Evolutionary conservation across 2,797 vertebrate species (phyloP).

Genomic region (Gymnoscopelus braueri): DNA sequence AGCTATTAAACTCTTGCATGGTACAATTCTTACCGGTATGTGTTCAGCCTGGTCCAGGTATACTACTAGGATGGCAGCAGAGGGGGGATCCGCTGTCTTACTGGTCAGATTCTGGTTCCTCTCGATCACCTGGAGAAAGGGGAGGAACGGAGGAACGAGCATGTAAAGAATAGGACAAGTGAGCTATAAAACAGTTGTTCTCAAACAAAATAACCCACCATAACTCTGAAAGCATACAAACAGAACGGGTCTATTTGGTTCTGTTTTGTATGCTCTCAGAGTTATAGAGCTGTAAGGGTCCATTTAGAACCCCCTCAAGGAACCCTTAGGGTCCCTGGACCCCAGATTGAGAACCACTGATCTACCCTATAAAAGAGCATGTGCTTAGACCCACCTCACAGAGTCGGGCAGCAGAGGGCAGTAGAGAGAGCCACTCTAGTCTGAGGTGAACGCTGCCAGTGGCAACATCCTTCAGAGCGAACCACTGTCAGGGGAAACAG

Average conservation of each 20-base stretch:
- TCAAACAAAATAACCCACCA: too few species aligned
- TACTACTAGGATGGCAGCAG: slow-evolving; percentile 89
- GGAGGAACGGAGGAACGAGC: background rate
- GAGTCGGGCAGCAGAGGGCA: slow-evolving; percentile 86
- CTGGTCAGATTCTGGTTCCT: slow-evolving; percentile 84
- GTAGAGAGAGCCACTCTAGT: slow-evolving; percentile 92
- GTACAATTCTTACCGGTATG: slow-evolving; percentile 85
- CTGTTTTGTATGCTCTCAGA: too few species aligned
- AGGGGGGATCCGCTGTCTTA: slow-evolving; percentile 85
- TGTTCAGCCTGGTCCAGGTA: slow-evolving; percentile 90
- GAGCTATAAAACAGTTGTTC: background rate
- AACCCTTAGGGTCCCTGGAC: too few species aligned
- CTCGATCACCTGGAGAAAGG: slow-evolving; percentile 83
- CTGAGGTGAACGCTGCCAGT: slow-evolving; percentile 89
- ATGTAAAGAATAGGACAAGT: background rate
- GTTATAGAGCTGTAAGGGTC: too few species aligned
- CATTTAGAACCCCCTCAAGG: too few species aligned
- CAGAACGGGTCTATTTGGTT: too few species aligned
- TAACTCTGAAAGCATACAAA: too few species aligned
- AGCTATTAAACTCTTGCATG: background rate
- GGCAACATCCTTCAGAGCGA: slow-evolving; percentile 84
- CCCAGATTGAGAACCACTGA: too few species aligned
- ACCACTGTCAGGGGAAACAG: slow-evolving; percentile 84
- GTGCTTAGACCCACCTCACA: slow-evolving; percentile 79
- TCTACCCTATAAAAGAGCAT: background rate